Conservation (phyloP, 2,888 invertebrate species). For the Stenurella melanura region DNA sequence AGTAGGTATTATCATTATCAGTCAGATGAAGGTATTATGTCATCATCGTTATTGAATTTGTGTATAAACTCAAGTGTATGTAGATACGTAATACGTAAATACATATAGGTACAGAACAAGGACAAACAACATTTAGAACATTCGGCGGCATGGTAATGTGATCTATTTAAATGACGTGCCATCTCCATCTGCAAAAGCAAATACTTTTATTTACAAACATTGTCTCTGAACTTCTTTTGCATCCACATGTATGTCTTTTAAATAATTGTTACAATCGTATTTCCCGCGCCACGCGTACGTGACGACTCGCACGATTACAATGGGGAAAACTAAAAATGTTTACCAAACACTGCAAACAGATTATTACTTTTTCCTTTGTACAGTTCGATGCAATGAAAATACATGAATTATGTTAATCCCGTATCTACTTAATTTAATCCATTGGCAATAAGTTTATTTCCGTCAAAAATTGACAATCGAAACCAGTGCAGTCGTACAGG, state of each 20-base stretch:
- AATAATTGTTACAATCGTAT: background rate
- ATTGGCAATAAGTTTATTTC: slow-evolving; percentile 23
- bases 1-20: no score
- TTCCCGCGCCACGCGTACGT: slow-evolving; percentile 37
- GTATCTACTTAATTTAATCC: slow-evolving; percentile 14
- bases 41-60: no score
- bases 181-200: background rate
- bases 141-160: background rate
- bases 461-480: slow-evolving; percentile 31
- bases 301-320: slow-evolving; percentile 32
- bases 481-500: slow-evolving; percentile 20
- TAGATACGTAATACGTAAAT: background rate
- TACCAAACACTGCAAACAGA: slow-evolving; percentile 1
- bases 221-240: no score
- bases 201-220: background rate
- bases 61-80: no score
- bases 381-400: slow-evolving; percentile 3
- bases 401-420: slow-evolving; percentile 1
- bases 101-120: background rate
- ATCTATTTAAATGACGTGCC: background rate
- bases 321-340: slow-evolving; percentile 25
- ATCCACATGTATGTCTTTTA: no score
- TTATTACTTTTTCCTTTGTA: background rate
- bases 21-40: no score
- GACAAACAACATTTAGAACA: background rate